A percentile compares a stretch with the other conserved stretches of the same genome.
Evolutionary conservation across 2,113 vertebrate genomes (phyloP).

Genomic region (Leuciscus idus): DNA sequence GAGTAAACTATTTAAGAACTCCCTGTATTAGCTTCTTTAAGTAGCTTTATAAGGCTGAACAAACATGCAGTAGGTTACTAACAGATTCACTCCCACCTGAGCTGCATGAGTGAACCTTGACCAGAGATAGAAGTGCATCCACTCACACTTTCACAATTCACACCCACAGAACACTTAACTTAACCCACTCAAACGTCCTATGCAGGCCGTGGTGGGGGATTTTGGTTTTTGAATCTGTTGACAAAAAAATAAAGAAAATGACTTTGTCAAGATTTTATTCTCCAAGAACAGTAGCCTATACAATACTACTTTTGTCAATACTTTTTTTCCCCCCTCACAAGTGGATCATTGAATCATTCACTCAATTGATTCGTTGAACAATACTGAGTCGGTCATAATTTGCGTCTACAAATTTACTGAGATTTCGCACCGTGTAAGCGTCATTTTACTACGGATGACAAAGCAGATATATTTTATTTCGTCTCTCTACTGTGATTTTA

Average conservation of each 20-base stretch:
- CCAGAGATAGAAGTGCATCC: slow-evolving; percentile 28
- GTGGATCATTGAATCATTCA: background rate
- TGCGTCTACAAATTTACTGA: background rate
- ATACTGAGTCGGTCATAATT: too few relatives aligned
- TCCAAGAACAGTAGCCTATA: background rate
- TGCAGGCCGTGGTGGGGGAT: background rate
- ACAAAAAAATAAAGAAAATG: background rate
- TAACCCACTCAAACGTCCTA: background rate
- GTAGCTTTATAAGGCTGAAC: background rate
- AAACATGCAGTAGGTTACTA: background rate
- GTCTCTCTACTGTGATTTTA: background rate
- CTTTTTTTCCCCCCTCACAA: background rate
- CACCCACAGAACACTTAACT: background rate
- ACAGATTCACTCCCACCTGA: background rate
- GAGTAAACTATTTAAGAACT: background rate
- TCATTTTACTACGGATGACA: background rate
- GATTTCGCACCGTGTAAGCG: background rate
- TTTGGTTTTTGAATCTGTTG: too few relatives aligned
- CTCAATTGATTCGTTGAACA: background rate
- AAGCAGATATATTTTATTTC: background rate
- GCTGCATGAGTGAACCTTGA: slow-evolving; percentile 43
- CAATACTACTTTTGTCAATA: background rate
- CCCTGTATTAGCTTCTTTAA: background rate
- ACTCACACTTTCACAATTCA: background rate
- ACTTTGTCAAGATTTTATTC: background rate